Conservation (phyloP, 2,797 vertebrate genomes). For the Hypotaenidia okinawae region DNA sequence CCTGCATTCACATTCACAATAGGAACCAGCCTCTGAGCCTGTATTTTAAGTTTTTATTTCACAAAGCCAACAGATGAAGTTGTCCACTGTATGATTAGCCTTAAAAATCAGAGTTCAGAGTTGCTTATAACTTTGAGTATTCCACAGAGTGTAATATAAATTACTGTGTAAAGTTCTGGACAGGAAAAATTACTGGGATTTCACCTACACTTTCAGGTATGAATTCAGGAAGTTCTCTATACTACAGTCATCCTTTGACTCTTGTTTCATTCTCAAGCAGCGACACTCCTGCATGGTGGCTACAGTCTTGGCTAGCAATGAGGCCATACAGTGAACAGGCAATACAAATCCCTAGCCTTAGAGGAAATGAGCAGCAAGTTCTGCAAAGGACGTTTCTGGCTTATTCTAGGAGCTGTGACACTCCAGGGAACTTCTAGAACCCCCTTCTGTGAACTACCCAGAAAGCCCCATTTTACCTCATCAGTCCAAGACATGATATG, state of each 20-base stretch:
- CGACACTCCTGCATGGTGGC: background rate
- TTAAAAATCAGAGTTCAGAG: background rate
- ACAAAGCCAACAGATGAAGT: background rate
- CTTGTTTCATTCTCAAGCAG: background rate
- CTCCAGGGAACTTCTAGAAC: background rate
- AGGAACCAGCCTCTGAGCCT: background rate
- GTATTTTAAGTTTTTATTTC: background rate
- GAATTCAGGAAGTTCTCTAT: background rate
- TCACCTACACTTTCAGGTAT: background rate
- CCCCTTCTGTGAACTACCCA: background rate
- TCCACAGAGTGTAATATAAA: background rate
- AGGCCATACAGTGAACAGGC: background rate
- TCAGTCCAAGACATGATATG: background rate
- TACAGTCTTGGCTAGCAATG: background rate
- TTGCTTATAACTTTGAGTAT: background rate
- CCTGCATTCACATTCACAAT: background rate
- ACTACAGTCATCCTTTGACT: background rate
- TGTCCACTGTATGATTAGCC: background rate
- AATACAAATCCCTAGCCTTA: background rate
- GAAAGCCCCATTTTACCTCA: background rate
- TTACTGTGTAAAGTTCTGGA: background rate
- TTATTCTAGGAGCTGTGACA: background rate
- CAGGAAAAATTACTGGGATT: background rate
- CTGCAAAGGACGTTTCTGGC: background rate
- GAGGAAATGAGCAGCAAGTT: background rate